Conservation (phyloP, 2,797 vertebrate species). For the Mallotus villosus region DNA sequence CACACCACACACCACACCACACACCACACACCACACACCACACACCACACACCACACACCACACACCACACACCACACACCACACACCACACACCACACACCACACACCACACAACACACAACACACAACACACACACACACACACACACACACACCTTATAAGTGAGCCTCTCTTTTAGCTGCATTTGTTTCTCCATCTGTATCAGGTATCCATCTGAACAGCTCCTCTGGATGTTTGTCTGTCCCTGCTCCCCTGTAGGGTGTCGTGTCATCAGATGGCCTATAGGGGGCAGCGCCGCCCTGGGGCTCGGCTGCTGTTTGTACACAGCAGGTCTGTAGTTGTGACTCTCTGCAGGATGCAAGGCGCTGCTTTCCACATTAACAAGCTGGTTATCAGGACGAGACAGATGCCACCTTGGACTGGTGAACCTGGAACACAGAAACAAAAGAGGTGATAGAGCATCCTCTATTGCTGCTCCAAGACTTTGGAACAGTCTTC, state of each 20-base stretch:
- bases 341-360: conserved; percentile 42
- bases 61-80: no score
- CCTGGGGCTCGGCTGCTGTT: not conserved
- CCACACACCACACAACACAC: no score
- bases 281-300: conserved; percentile 73
- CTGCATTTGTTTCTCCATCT: conserved; percentile 71
- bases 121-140: no score
- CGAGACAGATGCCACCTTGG: no score
- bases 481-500: no score
- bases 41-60: no score
- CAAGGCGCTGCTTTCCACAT: conserved; percentile 22
- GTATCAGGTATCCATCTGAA: conserved; percentile 76
- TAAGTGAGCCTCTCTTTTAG: conserved; percentile 52
- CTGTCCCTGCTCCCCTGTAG: conserved; percentile 27
- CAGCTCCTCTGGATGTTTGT: conserved; percentile 52
- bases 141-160: conserved; percentile 71
- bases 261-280: conserved; percentile 39
- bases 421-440: conserved; percentile 19
- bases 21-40: no score
- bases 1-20: no score
- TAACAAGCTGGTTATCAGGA: no score
- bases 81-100: no score
- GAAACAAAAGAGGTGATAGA: no score
- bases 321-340: conserved; percentile 19
- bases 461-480: no score